A percentile compares a stretch with the other conserved stretches of the same genome.
These are phyloP conservation scores for Columba guinea DNA, from an alignment of 2,797 vertebrate species.

Conservation along the genomic window DNA sequence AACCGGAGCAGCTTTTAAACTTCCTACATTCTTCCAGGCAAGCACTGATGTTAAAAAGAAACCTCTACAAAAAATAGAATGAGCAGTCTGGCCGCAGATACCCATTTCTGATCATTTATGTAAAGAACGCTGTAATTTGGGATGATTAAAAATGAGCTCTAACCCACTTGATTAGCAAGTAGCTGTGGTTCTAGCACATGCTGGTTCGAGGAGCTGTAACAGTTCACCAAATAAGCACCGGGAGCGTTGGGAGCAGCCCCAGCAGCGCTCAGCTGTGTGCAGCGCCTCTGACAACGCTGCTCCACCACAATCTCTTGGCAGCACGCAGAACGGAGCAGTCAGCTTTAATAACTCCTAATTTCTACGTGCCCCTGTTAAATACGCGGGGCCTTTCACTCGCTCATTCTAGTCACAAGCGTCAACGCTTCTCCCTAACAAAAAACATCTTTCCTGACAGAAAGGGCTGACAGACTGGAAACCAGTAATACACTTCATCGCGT, in stretches of 20 bases:
- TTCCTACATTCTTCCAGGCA: background rate
- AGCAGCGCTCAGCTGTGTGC: background rate
- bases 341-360: background rate
- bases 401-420: background rate
- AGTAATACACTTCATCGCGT: background rate
- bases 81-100: background rate
- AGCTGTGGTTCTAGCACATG: background rate
- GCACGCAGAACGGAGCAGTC: background rate
- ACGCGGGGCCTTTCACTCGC: background rate
- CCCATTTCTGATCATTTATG: background rate
- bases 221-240: accelerated
- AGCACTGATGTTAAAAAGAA: background rate
- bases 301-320: background rate
- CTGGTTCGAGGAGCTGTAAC: background rate
- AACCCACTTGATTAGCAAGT: background rate
- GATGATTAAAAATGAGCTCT: background rate
- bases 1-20: background rate
- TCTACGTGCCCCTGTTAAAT: background rate
- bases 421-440: background rate
- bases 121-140: accelerated
- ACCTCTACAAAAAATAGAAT: background rate
- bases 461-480: background rate
- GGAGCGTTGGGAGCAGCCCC: background rate
- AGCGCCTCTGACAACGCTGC: background rate
- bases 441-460: background rate